These are phyloP conservation scores for Heterocephalus glaber DNA, from an alignment of 2,113 vertebrate genomes.

Conservation along the genomic window DNA sequence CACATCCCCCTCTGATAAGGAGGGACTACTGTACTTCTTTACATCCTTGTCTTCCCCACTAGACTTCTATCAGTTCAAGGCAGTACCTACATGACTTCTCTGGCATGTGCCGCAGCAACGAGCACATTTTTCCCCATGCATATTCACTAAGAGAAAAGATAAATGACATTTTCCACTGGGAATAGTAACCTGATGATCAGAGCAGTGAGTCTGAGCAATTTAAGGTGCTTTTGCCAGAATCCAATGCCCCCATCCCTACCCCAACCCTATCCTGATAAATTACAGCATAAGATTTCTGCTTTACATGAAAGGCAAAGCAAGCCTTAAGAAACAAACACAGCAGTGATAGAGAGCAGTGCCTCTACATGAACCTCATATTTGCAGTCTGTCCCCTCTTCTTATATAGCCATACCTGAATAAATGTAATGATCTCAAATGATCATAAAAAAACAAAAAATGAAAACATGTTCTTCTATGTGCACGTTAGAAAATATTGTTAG, in stretches of 20 bases:
- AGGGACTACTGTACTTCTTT: neutral
- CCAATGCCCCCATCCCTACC: accelerated
- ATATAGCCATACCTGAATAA: neutral
- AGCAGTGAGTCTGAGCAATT: neutral
- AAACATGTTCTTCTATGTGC: neutral
- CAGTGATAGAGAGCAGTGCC: neutral
- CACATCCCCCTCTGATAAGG: neutral
- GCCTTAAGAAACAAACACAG: neutral
- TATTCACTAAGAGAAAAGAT: neutral
- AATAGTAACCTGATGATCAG: neutral
- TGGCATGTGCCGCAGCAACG: accelerated
- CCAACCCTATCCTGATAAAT: neutral
- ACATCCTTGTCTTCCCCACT: neutral
- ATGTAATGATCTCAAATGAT: neutral
- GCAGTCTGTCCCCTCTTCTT: no score
- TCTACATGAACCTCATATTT: neutral
- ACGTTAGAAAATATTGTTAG: neutral
- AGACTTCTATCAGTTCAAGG: neutral
- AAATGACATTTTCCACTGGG: neutral
- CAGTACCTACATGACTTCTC: neutral
- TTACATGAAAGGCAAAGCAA: neutral
- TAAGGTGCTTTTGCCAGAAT: neutral
- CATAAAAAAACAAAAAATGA: neutral
- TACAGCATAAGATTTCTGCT: no score
- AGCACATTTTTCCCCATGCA: neutral